Evolutionary conservation across 2,113 vertebrate genomes (phyloP).

Genomic region (Maccullochella peelii): DNA sequence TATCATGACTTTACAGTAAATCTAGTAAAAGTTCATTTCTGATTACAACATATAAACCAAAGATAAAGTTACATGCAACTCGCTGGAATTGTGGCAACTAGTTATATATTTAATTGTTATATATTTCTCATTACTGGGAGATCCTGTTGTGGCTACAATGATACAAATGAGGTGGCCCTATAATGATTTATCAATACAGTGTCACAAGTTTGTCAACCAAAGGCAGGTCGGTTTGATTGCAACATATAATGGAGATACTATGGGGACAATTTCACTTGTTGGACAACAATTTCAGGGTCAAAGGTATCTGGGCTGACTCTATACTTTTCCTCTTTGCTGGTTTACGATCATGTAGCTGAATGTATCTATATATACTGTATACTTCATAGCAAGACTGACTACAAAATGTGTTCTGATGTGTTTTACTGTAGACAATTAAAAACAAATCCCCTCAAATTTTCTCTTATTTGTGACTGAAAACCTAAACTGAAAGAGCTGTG

Average conservation of each 20-base stretch:
- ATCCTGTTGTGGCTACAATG: not conserved
- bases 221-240: not conserved
- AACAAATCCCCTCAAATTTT: not conserved
- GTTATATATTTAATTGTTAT: too few species aligned
- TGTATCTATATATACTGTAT: not conserved
- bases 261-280: not conserved
- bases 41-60: not conserved
- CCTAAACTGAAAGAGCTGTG: not conserved
- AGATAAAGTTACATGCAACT: not conserved
- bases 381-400: not conserved
- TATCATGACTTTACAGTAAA: not conserved
- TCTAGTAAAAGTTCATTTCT: not conserved
- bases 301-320: too few species aligned
- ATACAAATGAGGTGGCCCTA: not conserved
- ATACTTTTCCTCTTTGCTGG: too few species aligned
- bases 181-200: too few species aligned
- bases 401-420: not conserved
- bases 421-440: not conserved
- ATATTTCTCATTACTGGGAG: too few species aligned
- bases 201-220: too few species aligned
- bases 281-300: too few species aligned
- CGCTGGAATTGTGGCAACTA: too few species aligned
- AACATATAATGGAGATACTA: not conserved
- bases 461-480: not conserved
- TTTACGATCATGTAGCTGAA: too few species aligned